phyloP scores from a whole-genome alignment of 2,888 invertebrate genomes.

The Amphipoea lucens region DNA sequence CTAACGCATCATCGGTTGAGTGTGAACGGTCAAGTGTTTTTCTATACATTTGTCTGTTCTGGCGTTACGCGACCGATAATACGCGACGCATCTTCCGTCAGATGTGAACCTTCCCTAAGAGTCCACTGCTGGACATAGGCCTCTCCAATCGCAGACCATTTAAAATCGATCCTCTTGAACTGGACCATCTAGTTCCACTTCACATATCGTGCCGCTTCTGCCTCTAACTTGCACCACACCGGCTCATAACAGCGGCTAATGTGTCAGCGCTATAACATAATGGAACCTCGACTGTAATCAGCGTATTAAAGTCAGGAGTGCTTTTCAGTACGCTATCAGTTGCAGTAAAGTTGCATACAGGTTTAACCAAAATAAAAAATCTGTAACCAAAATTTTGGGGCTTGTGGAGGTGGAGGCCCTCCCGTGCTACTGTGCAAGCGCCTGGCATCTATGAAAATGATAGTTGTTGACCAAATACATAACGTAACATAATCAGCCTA shows the following conservation, averaged over 20 bases:
- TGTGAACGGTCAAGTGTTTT: too few relatives aligned
- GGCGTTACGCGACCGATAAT: too few relatives aligned
- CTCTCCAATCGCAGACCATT: too few relatives aligned
- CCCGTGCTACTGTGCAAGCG: background rate
- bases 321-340: constrained; percentile 79
- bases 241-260: constrained; percentile 79
- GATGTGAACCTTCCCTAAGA: too few relatives aligned
- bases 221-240: constrained; percentile 56
- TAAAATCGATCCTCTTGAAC: too few relatives aligned
- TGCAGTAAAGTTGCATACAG: constrained; percentile 69
- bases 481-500: too few relatives aligned
- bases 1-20: too few relatives aligned
- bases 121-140: too few relatives aligned
- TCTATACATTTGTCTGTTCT: too few relatives aligned
- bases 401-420: too few relatives aligned
- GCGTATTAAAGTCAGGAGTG: constrained; percentile 82
- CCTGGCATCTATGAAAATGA: background rate
- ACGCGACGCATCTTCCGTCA: too few relatives aligned
- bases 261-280: constrained; percentile 83
- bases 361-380: background rate
- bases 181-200: too few relatives aligned
- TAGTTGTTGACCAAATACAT: background rate
- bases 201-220: background rate
- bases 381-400: background rate
- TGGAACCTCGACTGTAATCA: constrained; percentile 83